Evolutionary conservation across 2,113 vertebrate species (phyloP), one percentile per base, ranked within the genome.

Genomic region (Nettapus auritus): DNA sequence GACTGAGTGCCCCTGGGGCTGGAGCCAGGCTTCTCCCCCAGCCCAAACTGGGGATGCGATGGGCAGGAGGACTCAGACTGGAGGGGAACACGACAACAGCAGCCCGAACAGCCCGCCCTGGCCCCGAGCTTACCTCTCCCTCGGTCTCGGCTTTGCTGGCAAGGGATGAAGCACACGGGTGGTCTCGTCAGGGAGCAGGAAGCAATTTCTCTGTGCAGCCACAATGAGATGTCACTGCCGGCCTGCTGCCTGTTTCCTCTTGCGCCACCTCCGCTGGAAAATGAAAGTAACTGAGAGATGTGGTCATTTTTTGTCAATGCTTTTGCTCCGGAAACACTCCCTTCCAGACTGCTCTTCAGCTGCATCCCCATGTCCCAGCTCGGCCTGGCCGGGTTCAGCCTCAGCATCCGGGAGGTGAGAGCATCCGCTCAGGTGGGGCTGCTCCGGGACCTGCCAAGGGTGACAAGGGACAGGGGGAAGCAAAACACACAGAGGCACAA

Each of bases 251-350:
- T 0, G 0, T 18, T 90, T 88, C 53, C 53, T 68, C 42, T 21
- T 44, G 13, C 0, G 0, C 19, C 53, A 38, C 38, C 6, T 77
- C 48, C 0, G 0, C 33, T 60, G 23, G 7, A 15, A 84, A 81
- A 3, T 3, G 55, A 36, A 92, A 87, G 28, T 9, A 3, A 4
- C 16, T 3, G 17, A 44, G 26, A 6, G 5, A 38, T 22, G 13
- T n/a, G 17, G 5, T 3, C 8, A 11, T 16, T 4, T 23, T 44
- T 42, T 16, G 6, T 9, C 10, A n/a, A 33, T 21, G 23, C 11
- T 68, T 44, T 29, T 69, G 8, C 14, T 46, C 55, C 17, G 11
- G 63, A 76, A 36, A 22, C 19, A 34, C 21, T 57, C 50, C 50
- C 23, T 52, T 52, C 50, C 50, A 52, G 50, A 12, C 50, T 25